Conservation (phyloP, 2,113 vertebrate genomes). For the Malurus cyaneus region DNA sequence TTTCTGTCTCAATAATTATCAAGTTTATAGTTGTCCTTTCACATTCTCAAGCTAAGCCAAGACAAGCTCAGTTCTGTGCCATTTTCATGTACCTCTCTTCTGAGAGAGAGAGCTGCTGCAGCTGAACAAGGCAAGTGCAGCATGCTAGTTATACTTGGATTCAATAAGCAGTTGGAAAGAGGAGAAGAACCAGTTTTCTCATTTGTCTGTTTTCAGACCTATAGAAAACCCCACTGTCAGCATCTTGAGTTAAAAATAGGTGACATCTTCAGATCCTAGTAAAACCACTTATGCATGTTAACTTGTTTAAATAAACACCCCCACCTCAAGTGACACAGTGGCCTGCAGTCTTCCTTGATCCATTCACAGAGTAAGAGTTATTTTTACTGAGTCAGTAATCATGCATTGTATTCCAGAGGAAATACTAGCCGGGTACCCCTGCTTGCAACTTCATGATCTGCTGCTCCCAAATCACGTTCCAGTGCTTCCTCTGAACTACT, state of each 20-base stretch:
- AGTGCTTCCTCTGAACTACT: conserved; percentile 88
- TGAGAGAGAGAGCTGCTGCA: conserved; percentile 44
- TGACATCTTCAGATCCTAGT: conserved; percentile 50
- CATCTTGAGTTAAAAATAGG: conserved; percentile 41
- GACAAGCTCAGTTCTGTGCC: not conserved
- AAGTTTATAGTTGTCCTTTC: not conserved
- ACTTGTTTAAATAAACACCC: conserved; percentile 49
- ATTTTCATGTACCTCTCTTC: not conserved
- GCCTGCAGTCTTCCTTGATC: conserved; percentile 56
- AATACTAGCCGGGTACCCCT: conserved; percentile 93
- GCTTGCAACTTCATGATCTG: conserved; percentile 88
- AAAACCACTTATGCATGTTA: conserved; percentile 46
- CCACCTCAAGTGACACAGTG: conserved; percentile 62
- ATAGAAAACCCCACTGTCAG: conserved; percentile 45
- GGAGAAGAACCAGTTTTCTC: conserved; percentile 2
- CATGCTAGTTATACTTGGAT: conserved; percentile 31
- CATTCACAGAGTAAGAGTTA: conserved; percentile 1
- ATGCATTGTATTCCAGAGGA: conserved; percentile 90
- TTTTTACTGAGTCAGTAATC: conserved; percentile 63
- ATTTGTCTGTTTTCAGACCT: not conserved
- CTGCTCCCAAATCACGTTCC: conserved; percentile 87
- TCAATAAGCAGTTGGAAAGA: not conserved
- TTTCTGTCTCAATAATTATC: not conserved
- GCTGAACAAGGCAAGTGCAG: conserved; percentile 45
- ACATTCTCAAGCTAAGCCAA: conserved; percentile 34